These are phyloP conservation scores for Amphimedon queenslandica DNA, from an alignment of 37 sponge, comb jelly and placozoan species.

Conservation along the genomic window DNA sequence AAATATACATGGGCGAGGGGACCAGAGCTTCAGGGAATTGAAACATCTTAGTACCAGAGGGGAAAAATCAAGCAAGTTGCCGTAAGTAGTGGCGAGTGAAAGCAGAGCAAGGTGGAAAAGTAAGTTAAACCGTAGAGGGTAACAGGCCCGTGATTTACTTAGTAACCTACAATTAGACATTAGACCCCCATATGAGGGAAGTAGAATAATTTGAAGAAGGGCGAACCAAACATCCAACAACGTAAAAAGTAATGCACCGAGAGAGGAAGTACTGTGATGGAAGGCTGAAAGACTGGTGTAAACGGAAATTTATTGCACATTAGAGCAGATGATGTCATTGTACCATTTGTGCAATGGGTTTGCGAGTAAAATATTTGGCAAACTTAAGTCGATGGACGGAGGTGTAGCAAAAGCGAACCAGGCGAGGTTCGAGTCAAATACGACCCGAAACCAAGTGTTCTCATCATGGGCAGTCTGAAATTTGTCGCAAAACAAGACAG, in stretches of 20 bases:
- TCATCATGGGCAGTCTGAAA: constrained; percentile 75
- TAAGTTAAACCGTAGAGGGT: constrained; percentile 58
- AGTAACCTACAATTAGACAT: not conserved
- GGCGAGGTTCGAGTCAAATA: constrained; percentile 56
- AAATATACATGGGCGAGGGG: too few species aligned
- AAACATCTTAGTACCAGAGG: constrained; percentile 78
- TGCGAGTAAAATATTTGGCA: constrained; percentile 64
- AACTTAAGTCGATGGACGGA: constrained; percentile 70
- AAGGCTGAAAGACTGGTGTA: constrained; percentile 79
- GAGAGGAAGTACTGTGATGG: constrained; percentile 80
- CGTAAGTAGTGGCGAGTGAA: constrained; percentile 81
- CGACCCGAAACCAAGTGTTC: constrained; percentile 83
- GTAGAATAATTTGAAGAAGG: constrained; percentile 76
- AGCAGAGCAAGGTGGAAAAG: constrained; percentile 8
- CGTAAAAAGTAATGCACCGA: constrained; percentile 63
- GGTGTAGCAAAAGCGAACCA: constrained; percentile 74
- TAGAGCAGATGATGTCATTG: constrained; percentile 71
- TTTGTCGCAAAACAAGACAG: constrained; percentile 18
- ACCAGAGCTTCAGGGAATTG: constrained; percentile 39
- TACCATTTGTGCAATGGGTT: constrained; percentile 90
- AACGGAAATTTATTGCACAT: constrained; percentile 54
- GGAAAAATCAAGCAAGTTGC: constrained; percentile 70
- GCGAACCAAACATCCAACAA: constrained; percentile 69
- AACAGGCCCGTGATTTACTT: constrained; percentile 47
- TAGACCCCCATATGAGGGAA: not conserved